These are phyloP conservation scores for Ephydatia muelleri DNA, from an alignment of 37 sponge, comb jelly and placozoan genomes.

Conservation along the genomic window DNA sequence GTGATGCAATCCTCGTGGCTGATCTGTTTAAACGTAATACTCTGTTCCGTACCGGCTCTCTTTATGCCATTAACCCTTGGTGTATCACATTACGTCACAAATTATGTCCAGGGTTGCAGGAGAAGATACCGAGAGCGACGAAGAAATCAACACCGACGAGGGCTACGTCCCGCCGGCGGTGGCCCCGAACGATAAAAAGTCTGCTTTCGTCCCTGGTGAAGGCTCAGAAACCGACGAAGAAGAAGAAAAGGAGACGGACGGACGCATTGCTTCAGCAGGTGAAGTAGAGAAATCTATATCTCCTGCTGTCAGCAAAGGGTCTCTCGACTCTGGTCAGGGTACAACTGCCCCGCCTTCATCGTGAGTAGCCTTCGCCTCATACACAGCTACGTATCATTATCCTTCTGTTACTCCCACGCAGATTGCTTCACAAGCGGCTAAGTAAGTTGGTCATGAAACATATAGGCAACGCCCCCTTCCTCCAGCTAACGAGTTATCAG, in stretches of 20 bases:
- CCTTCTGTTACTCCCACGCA: conserved; percentile 4
- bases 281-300: neutral
- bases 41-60: neutral
- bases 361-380: conserved; percentile 24
- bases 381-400: neutral
- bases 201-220: conserved; percentile 64
- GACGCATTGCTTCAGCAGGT: neutral
- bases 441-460: conserved; percentile 20
- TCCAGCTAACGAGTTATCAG: neutral
- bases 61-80: conserved; percentile 5
- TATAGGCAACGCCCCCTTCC: neutral
- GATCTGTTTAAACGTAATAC: neutral
- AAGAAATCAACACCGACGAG: conserved; percentile 72
- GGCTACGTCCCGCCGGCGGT: neutral
- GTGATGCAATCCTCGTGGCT: neutral
- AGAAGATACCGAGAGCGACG: conserved; percentile 74
- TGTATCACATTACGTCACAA: neutral
- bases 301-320: neutral
- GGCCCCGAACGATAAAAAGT: neutral
- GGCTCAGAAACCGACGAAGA: conserved; percentile 75
- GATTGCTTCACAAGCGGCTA: conserved; percentile 63
- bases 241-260: conserved; percentile 52
- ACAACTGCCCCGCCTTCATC: conserved; percentile 31
- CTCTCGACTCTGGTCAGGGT: conserved; percentile 15
- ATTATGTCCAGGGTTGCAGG: conserved; percentile 62